Evolutionary conservation across 1,140 invertebrate species (phyloP), one percentile per base, ranked within the genome.

Genomic region (Drosophila novamexicana): DNA sequence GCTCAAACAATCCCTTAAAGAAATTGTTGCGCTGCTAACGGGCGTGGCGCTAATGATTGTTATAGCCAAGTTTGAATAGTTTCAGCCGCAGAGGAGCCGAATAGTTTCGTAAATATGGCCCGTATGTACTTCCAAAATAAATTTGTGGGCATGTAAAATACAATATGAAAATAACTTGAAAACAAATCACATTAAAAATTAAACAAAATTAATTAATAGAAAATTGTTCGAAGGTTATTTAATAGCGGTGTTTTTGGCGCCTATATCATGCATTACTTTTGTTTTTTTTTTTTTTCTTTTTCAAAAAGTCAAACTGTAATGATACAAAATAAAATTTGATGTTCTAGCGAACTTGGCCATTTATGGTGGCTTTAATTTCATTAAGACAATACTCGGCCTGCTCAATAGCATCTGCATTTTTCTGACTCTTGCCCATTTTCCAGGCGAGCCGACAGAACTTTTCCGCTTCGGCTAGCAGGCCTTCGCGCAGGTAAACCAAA

Each of bases 1-100:
- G 91, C 75, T 92, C 7, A 86, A 85, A 29, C 96, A 98, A 92
- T 98, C 97, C 0, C 91, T 97, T 1, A 97, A 97, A 84, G 98
- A 98, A 93, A 93, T 98, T 10, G 89, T 94, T 1, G 96, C 96
- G 50, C 93, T 99, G n/a, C 85, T 97, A 0, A 90, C 94, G 29
- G 97, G 97, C 6, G 96, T 98, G 50, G 91, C 91, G 1, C 88
- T 97, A 39, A 98, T 98, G 97, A 96, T 95, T n/a, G 62, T 94
- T 47, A 94, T 97, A 62, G 91, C 92, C 42, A 84, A 89, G 29
- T 89, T 91, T 61, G 92, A 92, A 66, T 92, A 92, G 53, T 42
- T 67, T n/a, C 9, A 10, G 18, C 7, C 16, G 12, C 7, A 40
- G 42, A 36, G 29, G 22, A 12, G 2, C 37, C 29, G 7, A 22